Evolutionary conservation across 2,888 invertebrate species (phyloP).

Genomic region (Horisme vitalbata): DNA sequence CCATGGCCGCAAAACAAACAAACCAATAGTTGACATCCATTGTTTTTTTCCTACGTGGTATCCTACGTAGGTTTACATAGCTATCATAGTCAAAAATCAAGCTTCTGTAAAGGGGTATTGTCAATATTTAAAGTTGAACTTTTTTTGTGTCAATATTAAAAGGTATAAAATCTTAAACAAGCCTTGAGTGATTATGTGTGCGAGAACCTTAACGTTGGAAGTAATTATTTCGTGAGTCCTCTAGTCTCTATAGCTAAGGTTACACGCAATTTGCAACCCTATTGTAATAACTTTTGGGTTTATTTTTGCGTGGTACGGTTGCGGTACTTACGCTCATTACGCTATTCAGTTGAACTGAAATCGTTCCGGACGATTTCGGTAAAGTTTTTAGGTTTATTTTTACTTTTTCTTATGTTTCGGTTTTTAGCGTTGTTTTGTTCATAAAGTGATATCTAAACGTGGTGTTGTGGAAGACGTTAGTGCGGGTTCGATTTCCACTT

Average conservation of each 20-base stretch:
- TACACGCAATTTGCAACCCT: slow-evolving; percentile 45
- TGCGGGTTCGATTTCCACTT: no score
- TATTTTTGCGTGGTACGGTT: slow-evolving; percentile 38
- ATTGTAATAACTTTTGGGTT: slow-evolving; percentile 37
- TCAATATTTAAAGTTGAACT: no score
- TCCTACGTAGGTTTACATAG: no score
- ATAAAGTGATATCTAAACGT: not conserved
- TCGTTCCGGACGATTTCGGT: slow-evolving; percentile 57
- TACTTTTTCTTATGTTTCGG: no score
- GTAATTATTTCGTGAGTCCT: slow-evolving; percentile 39
- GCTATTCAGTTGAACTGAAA: slow-evolving; percentile 45
- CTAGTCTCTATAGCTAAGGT: slow-evolving; percentile 37
- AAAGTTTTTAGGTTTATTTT: no score
- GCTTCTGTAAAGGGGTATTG: no score
- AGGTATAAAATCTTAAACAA: no score
- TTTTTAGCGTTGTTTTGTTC: slow-evolving; percentile 2
- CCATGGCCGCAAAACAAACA: no score
- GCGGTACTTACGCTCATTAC: slow-evolving; percentile 35
- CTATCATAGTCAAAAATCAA: no score
- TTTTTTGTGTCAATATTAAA: no score
- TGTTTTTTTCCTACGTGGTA: no score
- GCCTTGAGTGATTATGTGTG: slow-evolving; percentile 30
- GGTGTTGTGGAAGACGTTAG: not conserved
- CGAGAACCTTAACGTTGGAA: slow-evolving; percentile 41
- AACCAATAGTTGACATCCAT: no score